Base-by-base conservation (phyloP, 1,140 invertebrate genomes). In the Heliothis subflexa region DNA sequence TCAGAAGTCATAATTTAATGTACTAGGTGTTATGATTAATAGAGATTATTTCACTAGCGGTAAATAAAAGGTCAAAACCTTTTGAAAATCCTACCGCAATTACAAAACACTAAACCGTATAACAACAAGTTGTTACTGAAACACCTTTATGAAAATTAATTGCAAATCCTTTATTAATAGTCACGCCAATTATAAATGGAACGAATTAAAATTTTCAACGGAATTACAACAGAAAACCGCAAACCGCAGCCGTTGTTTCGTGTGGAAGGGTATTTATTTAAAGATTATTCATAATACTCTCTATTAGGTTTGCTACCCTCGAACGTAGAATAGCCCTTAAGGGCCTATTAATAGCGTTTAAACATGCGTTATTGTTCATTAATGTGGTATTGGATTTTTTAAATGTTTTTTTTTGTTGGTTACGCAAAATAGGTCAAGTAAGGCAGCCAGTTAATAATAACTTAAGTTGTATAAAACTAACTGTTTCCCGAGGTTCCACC, bases 221-320 rank as follows among this genome's bases (percentile, higher is more conserved):
- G 28, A 74, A 70, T 70, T 70, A 70, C 28, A 52, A 28, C 66
- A 47, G 18, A 7, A 40, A 3, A 61, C 71, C 71, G 18, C 71
- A 74, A 49, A 74, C 71, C 71, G 55, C 33, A 47, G 16, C 1
- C 33, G 18, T 7, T 16, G 33, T 57, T 70, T 61, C 70, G 21
- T 74, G 71, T 59, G 55, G 14, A 61, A 49, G 9, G 33, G 16
- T 74, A 61, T 45, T 50, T 55, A 18, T 71, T 16, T 40, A 40
- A 64, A 40, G 59, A 62, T 64, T 33, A 75, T 75, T 64, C 50
- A 52, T 75, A 62, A 75, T 13, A 50, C 73, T 75, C 47, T 13
- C 55, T 72, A 71, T 71, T 54, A 54, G 45, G 33, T 10, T 14
- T 40, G 2, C 40, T n/a, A 57, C 55, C 52, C 54, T 59, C 62